phyloP scores from a whole-genome alignment of 2,888 invertebrate genomes.

The Coelinius sp. region DNA sequence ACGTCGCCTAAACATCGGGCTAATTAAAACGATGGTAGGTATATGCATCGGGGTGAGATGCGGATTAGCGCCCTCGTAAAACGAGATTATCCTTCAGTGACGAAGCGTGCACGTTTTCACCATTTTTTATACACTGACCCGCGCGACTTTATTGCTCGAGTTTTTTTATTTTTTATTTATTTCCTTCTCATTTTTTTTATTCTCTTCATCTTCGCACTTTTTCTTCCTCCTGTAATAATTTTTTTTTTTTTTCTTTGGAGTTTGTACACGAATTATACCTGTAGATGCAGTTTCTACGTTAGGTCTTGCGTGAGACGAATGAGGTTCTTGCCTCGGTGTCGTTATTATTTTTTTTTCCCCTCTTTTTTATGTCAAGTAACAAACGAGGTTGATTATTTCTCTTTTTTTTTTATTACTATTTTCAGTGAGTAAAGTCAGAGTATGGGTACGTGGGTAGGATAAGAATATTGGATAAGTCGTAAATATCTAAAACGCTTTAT shows the following conservation, averaged over 20 bases:
- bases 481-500: conserved; percentile 9
- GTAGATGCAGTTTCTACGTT: conserved; percentile 24
- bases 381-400: conserved; percentile 24
- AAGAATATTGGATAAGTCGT: conserved; percentile 9
- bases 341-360: conserved; percentile 12
- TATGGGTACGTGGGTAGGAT: conserved; percentile 15
- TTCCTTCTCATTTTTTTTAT: conserved; percentile 8
- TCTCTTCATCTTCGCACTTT: conserved; percentile 16
- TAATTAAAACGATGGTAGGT: conserved; percentile 59
- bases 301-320: conserved; percentile 37
- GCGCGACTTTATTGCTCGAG: neutral
- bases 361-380: conserved; percentile 1
- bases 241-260: neutral
- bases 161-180: conserved; percentile 19
- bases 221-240: conserved; percentile 8
- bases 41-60: conserved; percentile 37
- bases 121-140: conserved; percentile 8
- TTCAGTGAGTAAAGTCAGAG: conserved; percentile 19
- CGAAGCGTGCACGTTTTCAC: conserved; percentile 33
- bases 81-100: conserved; percentile 37
- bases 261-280: conserved; percentile 22
- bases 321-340: conserved; percentile 32
- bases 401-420: neutral
- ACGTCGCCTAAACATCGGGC: conserved; percentile 59
- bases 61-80: conserved; percentile 36